Conservation (phyloP, 1,140 invertebrate genomes). For the Drosophila melanica region DNA sequence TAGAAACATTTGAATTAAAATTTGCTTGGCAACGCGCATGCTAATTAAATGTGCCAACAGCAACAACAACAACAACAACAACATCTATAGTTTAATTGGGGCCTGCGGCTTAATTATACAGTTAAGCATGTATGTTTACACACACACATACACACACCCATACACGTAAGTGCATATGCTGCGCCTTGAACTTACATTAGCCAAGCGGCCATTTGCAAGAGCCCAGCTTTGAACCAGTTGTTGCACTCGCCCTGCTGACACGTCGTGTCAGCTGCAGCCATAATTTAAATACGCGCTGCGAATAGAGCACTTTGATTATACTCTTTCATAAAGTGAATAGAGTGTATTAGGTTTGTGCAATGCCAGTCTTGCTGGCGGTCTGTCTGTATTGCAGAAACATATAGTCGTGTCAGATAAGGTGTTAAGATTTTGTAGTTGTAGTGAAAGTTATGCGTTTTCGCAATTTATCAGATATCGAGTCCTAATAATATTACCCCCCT, state of each 20-base stretch:
- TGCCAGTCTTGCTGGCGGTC: too few relatives aligned
- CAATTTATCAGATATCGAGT: too few relatives aligned
- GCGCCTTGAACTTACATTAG: constrained; percentile 42
- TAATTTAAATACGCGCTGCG: constrained; percentile 26
- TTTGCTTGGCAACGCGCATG: constrained; percentile 42
- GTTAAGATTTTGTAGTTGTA: too few relatives aligned
- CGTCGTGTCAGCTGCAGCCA: constrained; percentile 9
- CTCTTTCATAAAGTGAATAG: not conserved
- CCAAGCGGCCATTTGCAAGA: constrained; percentile 19
- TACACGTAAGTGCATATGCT: not conserved
- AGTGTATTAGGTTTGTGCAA: not conserved
- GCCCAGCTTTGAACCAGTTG: constrained; percentile 11
- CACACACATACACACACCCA: constrained; percentile 3
- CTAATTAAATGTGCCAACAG: constrained; percentile 68
- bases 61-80: constrained; percentile 27
- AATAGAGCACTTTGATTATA: too few relatives aligned
- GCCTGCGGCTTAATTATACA: constrained; percentile 41
- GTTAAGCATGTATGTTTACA: constrained; percentile 4
- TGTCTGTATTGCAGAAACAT: too few relatives aligned
- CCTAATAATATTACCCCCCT: too few relatives aligned
- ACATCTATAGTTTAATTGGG: constrained; percentile 48
- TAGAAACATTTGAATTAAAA: constrained; percentile 56
- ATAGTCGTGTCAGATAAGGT: too few relatives aligned
- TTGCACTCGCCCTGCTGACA: constrained; percentile 30
- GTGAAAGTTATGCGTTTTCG: too few relatives aligned